Base-by-base conservation (phyloP, 2,113 vertebrate genomes). In the Syrmaticus mikado region DNA sequence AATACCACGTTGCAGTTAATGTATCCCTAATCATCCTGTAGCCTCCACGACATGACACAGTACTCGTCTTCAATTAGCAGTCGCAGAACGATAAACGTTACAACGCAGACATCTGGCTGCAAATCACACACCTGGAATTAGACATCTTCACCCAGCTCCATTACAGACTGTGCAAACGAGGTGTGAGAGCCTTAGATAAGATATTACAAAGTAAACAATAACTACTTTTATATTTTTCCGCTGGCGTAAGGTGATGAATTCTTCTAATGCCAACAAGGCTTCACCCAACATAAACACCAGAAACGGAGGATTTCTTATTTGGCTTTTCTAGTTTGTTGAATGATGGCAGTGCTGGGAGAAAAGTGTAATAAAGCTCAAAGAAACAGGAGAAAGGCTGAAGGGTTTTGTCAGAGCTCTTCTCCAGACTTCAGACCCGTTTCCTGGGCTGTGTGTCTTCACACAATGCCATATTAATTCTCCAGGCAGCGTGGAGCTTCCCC, bases 41-140 rank as follows among this genome's bases (percentile, higher is more conserved):
- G 14, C 24, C 45, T 13, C 19, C 58, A 38, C n/a, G n/a, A 2
- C 0, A 21, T 57, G 58, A 43, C 73, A 10, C 34, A 15, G 62
- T 27, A 45, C 17, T 40, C 16, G 6, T 21, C 40, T 66, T 57
- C 0, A 28, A 32, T 18, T 79, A 27, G 22, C 48, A 60, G 2
- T 4, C 57, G 6, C 0, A 4, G 1, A 52, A 8, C 21, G 52
- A 2, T 38, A 10, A n/a, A 25, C 77, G 22, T 38, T 32, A 8
- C 53, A 76, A 5, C 68, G 28, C 5, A 4, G 6, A 81, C 46
- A 43, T 46, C 73, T 88, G 60, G n/a, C 82, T 85, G 76, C 85
- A 50, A 13, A 2, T 28, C 48, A 13, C 43, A 36, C 25, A 52
- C 36, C 72, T 91, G 68, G 6, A 5, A 21, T 3, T 27, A n/a